Base-by-base conservation (phyloP, 2,113 vertebrate genomes). In the Apaloderma vittatum region DNA sequence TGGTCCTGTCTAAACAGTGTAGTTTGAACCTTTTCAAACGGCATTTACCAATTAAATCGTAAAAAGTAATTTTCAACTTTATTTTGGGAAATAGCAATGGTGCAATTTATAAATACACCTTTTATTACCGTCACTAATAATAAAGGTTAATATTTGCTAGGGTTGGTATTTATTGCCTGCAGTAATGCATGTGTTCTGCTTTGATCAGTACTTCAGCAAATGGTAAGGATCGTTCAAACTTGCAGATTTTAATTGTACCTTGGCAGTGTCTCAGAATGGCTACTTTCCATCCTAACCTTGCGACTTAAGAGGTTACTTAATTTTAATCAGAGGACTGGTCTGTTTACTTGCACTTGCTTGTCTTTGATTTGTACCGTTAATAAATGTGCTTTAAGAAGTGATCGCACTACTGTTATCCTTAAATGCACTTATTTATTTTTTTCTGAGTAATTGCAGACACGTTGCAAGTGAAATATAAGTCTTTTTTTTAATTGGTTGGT, bases 71-170 rank as follows among this genome's bases (percentile, higher is more conserved):
- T 93, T 95, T 94, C 74, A 93, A 81, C 93, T 92, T 86, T 43
- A 86, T 63, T 94, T 88, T 18, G 2, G 74, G 88, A 78, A 92
- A 40, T 27, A 59, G n/a, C 26, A 65, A 86, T 57, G 59, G 34
- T 58, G 66, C 4, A 27, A 46, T 49, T 2, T 87, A 75, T 63
- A 93, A 79, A 78, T 52, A 18, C 5, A 62, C 8, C 20, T 71
- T 70, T 88, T 78, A 78, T 83, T 94, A 37, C 82, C 75, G 57
- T 65, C 91, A 82, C 86, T 77, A 89, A 89, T 63, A 87, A 32
- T 81, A 94, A 93, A 93, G 59, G 83, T 96, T 97, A 97, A 97
- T 94, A 83, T 95, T 96, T 97, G 74, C 57, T 93, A 57, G 32
- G 21, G 22, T 66, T 96, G 93, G 94, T 75, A 93, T 95, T 97